phyloP scores from a whole-genome alignment of 35 echinoderm and acorn worm species.

The Apostichopus japonicus region DNA sequence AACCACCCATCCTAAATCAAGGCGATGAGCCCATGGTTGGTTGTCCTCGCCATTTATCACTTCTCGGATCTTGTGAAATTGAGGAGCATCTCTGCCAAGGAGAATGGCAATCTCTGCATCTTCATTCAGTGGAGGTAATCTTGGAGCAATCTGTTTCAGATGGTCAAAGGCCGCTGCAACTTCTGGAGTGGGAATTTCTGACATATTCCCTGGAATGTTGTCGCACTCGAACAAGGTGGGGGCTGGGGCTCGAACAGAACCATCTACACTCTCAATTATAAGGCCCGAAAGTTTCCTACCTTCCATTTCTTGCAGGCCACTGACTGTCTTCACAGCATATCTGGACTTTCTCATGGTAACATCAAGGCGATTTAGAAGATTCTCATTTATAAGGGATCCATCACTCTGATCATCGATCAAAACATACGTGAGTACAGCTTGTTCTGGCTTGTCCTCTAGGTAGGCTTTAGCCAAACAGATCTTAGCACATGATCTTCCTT shows the following conservation, averaged over 20 bases:
- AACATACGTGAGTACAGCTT: slow-evolving; percentile 30
- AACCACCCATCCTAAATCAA: slow-evolving; percentile 65
- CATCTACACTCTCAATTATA: slow-evolving; percentile 59
- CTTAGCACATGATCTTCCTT: slow-evolving; percentile 68
- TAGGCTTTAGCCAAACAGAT: slow-evolving; percentile 65
- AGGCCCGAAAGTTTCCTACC: slow-evolving; percentile 41
- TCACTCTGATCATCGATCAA: slow-evolving; percentile 81
- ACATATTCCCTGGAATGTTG: slow-evolving; percentile 63
- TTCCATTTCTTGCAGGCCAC: slow-evolving; percentile 29
- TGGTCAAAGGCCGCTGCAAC: slow-evolving; percentile 31
- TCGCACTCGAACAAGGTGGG: slow-evolving; percentile 44
- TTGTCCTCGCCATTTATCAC: slow-evolving; percentile 61
- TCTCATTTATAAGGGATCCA: slow-evolving; percentile 39
- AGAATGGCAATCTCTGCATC: slow-evolving; percentile 53
- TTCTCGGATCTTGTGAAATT: slow-evolving; percentile 51
- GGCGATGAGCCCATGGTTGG: slow-evolving; percentile 66
- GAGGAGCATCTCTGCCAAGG: slow-evolving; percentile 58
- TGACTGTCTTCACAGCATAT: slow-evolving; percentile 57
- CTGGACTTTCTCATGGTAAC: not conserved
- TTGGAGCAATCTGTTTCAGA: slow-evolving; percentile 42
- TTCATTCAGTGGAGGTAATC: slow-evolving; percentile 32
- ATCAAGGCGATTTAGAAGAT: slow-evolving; percentile 25
- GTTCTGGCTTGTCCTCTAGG: slow-evolving; percentile 10
- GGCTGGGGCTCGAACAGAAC: not conserved
- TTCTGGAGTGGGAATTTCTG: slow-evolving; percentile 64